phyloP scores from a whole-genome alignment of 2,888 invertebrate genomes.

The Rhagium mordax region DNA sequence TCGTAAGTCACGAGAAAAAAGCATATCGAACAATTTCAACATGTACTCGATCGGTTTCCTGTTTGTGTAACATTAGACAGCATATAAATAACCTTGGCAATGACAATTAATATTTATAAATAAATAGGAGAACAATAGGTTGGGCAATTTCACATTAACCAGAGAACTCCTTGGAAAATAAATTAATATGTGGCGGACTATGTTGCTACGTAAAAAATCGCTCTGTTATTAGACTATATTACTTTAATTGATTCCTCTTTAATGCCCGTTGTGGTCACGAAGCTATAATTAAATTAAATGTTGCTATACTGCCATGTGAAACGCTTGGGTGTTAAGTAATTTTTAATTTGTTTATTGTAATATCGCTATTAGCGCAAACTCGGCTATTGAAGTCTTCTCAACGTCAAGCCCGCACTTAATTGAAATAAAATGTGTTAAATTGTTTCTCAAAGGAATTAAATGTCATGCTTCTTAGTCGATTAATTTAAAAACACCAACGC shows the following conservation, averaged over 20 bases:
- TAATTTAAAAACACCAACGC: neutral
- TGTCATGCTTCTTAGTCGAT: neutral
- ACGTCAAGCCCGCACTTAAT: neutral
- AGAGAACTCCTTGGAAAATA: neutral
- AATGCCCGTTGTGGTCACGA: neutral
- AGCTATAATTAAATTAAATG: conserved; percentile 8
- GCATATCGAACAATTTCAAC: neutral
- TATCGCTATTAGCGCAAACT: neutral
- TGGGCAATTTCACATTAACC: conserved; percentile 1
- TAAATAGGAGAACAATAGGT: conserved; percentile 4
- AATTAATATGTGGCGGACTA: neutral
- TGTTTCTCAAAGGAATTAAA: neutral
- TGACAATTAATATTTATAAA: neutral
- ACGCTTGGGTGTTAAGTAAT: neutral
- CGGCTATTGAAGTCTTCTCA: neutral
- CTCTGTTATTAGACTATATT: neutral
- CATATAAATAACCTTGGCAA: conserved; percentile 3
- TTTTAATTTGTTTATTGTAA: conserved; percentile 9
- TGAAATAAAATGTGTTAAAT: neutral
- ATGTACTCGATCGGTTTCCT: neutral
- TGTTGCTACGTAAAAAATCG: neutral
- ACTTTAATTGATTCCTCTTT: conserved; percentile 14
- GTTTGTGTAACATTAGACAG: neutral
- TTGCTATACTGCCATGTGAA: conserved; percentile 4
- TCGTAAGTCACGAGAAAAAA: no score